Evolutionary conservation across 2,797 vertebrate genomes (phyloP).

Genomic region (Okamejei kenojei): DNA sequence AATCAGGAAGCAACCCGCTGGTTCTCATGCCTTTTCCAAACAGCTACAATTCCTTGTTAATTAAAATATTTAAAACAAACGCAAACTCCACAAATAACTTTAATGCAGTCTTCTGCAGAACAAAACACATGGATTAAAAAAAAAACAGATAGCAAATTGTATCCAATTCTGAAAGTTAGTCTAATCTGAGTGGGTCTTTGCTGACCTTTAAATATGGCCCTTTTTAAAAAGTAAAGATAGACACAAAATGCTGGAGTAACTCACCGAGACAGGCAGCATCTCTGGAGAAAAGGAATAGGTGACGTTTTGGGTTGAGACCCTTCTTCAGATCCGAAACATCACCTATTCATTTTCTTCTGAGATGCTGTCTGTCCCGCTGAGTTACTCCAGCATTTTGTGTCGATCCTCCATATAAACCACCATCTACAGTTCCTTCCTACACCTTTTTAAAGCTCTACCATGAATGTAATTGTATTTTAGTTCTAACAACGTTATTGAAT

Average conservation of each 20-base stretch:
- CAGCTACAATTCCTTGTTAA: background rate
- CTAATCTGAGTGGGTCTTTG: background rate
- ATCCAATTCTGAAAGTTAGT: background rate
- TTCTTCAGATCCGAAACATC: too few species aligned
- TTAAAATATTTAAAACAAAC: background rate
- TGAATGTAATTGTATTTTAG: background rate
- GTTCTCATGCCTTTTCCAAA: background rate
- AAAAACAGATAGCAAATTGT: background rate
- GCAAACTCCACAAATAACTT: background rate
- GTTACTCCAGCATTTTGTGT: too few species aligned
- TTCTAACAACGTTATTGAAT: background rate
- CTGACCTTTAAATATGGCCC: background rate
- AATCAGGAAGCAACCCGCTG: background rate
- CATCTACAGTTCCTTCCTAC: too few species aligned
- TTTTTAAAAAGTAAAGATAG: too few species aligned
- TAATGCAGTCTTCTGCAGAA: background rate
- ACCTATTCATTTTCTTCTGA: too few species aligned
- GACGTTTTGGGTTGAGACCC: too few species aligned
- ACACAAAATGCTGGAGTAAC: too few species aligned
- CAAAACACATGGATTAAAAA: background rate
- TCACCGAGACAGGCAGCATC: too few species aligned
- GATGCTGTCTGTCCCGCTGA: too few species aligned
- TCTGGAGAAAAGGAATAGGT: too few species aligned
- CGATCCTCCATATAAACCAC: too few species aligned
- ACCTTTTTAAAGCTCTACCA: background rate